Base-by-base conservation (phyloP, 2,113 vertebrate genomes). In the Eclectus roratus region DNA sequence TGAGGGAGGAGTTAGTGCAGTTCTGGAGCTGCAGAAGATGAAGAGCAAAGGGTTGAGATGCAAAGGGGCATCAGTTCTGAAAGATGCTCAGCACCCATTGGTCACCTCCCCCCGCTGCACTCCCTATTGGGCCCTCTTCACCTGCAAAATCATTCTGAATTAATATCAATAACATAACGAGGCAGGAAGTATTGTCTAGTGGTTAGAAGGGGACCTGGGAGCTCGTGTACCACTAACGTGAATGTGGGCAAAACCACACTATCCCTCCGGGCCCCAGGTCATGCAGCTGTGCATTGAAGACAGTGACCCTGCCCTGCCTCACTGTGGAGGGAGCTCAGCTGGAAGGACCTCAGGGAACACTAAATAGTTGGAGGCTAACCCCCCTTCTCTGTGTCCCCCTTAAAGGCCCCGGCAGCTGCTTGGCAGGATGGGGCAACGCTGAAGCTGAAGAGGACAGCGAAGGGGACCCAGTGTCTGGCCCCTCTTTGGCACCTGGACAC, bases 1-100 rank as follows among this genome's bases (percentile, higher is more conserved):
- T 52, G 86, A 91, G 85, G 97, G 97, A 96, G 97, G 96, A 96
- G 97, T 90, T 85, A 96, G 69, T 77, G 73, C 77, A 35, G 74
- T 88, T 77, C 84, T 85, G 79, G 87, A 88, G 86, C 20, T 73
- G 64, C 65, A 79, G 29, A 80, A 85, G 44, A 31, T 52, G 52
- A 56, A 91, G 58, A 86, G 50, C 33, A 69, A 70, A 85, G 65
- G 56, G 52, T n/a, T 89, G 84, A 87, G 74, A 93, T 77, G 73
- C 2, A 16, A 80, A 95, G 92, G 92, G 80, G 17, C 73, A 93
- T 28, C 33, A 58, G 73, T 95, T 96, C 96, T 95, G 89, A 97
- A 96, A 90, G 88, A 96, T 97, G 96, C 96, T 95, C 21, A 6
- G 52, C 65, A 69, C 76, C 47, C 81, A 95, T 96, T 97, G 96